Conservation (phyloP, 2,113 vertebrate genomes). For the Hemicordylus capensis region DNA sequence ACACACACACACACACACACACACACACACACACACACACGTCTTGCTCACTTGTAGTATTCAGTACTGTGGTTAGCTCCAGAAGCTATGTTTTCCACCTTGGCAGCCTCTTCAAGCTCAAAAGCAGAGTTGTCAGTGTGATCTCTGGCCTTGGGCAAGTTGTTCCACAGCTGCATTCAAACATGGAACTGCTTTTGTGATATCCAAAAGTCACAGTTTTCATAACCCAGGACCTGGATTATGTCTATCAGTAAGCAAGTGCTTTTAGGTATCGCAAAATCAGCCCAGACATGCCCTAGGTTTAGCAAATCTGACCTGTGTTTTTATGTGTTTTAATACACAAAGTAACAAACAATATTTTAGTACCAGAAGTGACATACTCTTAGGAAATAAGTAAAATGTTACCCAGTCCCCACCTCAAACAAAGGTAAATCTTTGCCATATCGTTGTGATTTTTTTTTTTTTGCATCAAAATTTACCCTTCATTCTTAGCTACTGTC, state of each 20-base stretch:
- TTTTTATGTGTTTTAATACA: background rate
- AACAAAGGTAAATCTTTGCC: background rate
- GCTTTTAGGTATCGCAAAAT: background rate
- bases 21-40: too few species aligned
- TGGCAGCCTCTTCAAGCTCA: background rate
- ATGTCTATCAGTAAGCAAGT: background rate
- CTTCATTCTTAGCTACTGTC: too few species aligned
- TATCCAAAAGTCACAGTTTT: too few species aligned
- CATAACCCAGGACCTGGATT: background rate
- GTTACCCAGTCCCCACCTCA: background rate
- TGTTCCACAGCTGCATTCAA: background rate
- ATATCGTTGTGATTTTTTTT: background rate
- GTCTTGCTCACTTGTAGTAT: too few species aligned
- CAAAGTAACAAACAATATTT: background rate
- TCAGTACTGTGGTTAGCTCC: background rate
- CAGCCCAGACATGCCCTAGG: background rate
- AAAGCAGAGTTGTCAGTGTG: slow-evolving; percentile 11
- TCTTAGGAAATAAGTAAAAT: background rate
- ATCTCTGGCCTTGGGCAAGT: background rate
- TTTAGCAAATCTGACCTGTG: background rate
- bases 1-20: too few species aligned
- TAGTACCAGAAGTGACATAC: background rate
- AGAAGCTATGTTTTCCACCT: background rate
- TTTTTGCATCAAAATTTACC: too few species aligned
- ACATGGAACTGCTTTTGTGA: background rate